phyloP scores from a whole-genome alignment of 2,113 vertebrate genomes.

The Corythaixoides concolor region DNA sequence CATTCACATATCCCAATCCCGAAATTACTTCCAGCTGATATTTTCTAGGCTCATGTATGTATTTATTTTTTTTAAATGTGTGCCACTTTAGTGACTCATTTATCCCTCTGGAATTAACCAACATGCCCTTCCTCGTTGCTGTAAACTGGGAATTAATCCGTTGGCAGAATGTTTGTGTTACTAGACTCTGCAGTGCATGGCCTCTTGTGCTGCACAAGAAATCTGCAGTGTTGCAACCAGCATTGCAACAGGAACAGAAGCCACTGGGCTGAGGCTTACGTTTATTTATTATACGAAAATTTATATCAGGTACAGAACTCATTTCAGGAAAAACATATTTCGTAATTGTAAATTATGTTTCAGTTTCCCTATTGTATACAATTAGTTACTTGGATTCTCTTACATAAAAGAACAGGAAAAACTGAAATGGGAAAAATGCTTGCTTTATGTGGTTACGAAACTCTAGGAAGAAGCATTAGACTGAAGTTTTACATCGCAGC shows the following conservation, averaged over 20 bases:
- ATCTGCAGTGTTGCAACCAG: not conserved
- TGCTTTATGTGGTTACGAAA: conserved; percentile 37
- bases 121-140: not conserved
- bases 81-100: not conserved
- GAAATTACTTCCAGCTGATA: not conserved
- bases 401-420: not conserved
- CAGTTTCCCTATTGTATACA: not conserved
- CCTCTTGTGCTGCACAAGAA: not conserved
- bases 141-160: not conserved
- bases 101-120: not conserved
- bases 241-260: not conserved
- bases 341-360: not conserved
- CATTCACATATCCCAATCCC: not conserved
- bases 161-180: not conserved
- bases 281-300: not conserved
- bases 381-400: not conserved
- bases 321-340: not conserved
- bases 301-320: not conserved
- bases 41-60: not conserved
- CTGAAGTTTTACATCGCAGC: conserved; percentile 45
- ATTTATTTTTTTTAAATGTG: not conserved
- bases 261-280: not conserved
- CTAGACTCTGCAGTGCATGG: not conserved
- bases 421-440: not conserved
- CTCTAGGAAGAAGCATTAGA: conserved; percentile 28